Percentiles rank a stretch among this genome's conserved stretches.
Evolutionary conservation across 2,113 vertebrate genomes (phyloP).

Genomic region (Dasyornis broadbenti): DNA sequence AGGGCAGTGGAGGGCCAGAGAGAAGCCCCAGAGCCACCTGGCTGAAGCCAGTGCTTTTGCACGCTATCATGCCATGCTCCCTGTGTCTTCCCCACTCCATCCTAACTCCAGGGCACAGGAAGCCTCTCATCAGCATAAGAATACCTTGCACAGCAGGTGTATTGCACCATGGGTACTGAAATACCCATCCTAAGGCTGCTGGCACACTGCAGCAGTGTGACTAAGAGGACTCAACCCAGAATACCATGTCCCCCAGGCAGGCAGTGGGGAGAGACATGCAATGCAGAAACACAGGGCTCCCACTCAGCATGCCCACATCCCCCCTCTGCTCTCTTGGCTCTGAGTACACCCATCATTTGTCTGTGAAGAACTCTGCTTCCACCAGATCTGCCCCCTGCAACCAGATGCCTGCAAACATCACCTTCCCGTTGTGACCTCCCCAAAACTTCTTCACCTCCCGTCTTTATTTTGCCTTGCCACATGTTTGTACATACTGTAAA

Average conservation of each 20-base stretch:
- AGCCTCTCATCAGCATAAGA: neutral
- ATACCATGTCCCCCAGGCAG: neutral
- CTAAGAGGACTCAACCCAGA: neutral
- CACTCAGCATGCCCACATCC: accelerated
- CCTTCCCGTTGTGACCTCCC: neutral
- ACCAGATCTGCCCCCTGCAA: neutral
- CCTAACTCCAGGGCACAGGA: neutral
- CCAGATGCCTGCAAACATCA: neutral
- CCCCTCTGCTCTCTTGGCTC: neutral
- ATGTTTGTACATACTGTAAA: neutral
- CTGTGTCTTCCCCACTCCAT: neutral
- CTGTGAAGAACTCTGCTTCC: neutral
- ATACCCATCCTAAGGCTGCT: neutral
- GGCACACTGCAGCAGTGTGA: neutral
- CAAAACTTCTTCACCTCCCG: neutral
- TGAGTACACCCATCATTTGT: neutral
- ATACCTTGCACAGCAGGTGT: neutral
- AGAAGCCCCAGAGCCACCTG: neutral
- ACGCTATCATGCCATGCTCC: neutral
- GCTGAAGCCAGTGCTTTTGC: neutral
- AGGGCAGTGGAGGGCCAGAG: neutral
- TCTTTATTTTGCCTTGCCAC: neutral
- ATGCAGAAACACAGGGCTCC: neutral
- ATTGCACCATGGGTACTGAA: neutral
- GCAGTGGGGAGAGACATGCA: neutral